Evolutionary conservation across 2,888 invertebrate species (phyloP).

Genomic region (Drosophila kokeensis): DNA sequence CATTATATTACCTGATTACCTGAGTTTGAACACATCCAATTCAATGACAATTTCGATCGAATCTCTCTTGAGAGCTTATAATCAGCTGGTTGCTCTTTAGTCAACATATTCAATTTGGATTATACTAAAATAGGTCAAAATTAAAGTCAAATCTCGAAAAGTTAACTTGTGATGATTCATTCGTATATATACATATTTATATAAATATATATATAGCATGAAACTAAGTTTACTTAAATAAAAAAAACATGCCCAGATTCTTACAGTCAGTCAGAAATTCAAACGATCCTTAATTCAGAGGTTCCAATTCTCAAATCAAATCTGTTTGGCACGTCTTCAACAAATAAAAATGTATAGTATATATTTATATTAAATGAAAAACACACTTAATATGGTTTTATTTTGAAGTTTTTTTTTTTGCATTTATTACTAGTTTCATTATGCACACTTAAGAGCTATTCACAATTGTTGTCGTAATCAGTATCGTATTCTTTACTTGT

Average conservation of each 20-base stretch:
- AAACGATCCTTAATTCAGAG: no score
- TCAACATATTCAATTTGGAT: not conserved
- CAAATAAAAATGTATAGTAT: not conserved
- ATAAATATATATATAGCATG: no score
- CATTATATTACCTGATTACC: not conserved
- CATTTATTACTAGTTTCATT: constrained; percentile 69
- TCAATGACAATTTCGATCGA: not conserved
- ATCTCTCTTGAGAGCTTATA: not conserved
- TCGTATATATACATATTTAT: not conserved
- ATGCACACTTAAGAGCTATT: constrained; percentile 77
- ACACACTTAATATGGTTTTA: constrained; percentile 26
- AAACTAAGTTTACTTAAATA: no score
- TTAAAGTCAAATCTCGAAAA: not conserved
- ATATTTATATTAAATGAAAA: constrained; percentile 8
- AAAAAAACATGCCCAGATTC: no score
- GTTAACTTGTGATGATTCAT: not conserved
- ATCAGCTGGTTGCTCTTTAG: not conserved
- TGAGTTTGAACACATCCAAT: not conserved
- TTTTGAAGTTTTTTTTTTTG: constrained; percentile 28
- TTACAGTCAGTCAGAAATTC: not conserved
- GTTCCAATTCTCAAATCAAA: no score
- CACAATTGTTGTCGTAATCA: constrained; percentile 68
- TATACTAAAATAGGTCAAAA: not conserved
- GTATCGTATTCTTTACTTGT: constrained; percentile 50
- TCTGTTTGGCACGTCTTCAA: not conserved